Evolutionary conservation across 1,140 invertebrate species (phyloP).

Genomic region (Medauroidea extradentata): DNA sequence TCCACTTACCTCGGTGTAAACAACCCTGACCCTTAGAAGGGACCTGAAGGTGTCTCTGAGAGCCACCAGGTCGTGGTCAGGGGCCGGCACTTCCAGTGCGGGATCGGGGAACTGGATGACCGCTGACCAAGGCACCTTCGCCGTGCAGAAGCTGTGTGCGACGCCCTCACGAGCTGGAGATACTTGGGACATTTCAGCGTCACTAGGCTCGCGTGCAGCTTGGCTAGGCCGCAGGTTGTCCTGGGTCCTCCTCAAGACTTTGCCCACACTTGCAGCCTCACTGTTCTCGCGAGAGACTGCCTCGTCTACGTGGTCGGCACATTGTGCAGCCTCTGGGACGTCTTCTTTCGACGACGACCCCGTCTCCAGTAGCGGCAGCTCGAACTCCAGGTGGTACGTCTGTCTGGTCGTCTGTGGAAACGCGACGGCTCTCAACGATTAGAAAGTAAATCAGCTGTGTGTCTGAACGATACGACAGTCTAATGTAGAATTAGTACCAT

Average conservation of each 20-base stretch:
- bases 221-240: too few relatives aligned
- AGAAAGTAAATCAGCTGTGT: too few relatives aligned
- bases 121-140: constrained; percentile 44
- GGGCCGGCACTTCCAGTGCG: constrained; percentile 38
- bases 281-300: too few relatives aligned
- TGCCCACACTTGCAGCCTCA: too few relatives aligned
- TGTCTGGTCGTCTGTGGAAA: constrained; percentile 33
- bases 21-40: constrained; percentile 41
- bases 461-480: too few relatives aligned
- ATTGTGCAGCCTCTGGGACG: constrained; percentile 34
- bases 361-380: constrained; percentile 42
- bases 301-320: constrained; percentile 17
- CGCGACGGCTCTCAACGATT: too few relatives aligned
- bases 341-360: constrained; percentile 37
- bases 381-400: constrained; percentile 43
- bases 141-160: constrained; percentile 43
- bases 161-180: too few relatives aligned
- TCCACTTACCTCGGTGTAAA: constrained; percentile 45
- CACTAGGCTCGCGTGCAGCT: too few relatives aligned
- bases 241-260: too few relatives aligned
- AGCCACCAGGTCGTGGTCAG: constrained; percentile 44
- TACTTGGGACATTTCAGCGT: too few relatives aligned
- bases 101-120: constrained; percentile 48
- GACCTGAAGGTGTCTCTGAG: constrained; percentile 49
- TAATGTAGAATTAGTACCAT: too few relatives aligned